Percentiles rank a stretch among this genome's conserved stretches.
These are phyloP conservation scores for Diadophis punctatus DNA, from an alignment of 2,113 vertebrate genomes.

Conservation along the genomic window DNA sequence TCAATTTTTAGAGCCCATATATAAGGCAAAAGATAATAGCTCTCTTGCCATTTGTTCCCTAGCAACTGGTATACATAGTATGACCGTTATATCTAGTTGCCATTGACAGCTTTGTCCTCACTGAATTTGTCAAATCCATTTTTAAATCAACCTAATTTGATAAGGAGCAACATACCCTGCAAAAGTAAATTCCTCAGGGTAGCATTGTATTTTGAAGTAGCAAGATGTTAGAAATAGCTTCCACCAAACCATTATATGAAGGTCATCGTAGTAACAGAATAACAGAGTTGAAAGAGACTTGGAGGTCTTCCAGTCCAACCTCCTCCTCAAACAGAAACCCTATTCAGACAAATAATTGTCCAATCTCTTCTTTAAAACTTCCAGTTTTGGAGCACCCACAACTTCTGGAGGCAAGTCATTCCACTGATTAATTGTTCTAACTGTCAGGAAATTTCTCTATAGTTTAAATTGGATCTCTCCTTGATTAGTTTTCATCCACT, in stretches of 20 bases:
- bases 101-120: neutral
- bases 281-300: neutral
- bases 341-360: neutral
- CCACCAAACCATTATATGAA: neutral
- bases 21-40: neutral
- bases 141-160: neutral
- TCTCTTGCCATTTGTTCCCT: neutral
- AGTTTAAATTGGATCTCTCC: neutral
- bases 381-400: neutral
- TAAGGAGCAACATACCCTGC: neutral
- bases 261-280: neutral
- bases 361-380: neutral
- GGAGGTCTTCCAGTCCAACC: neutral
- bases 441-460: neutral
- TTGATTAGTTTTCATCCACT: neutral
- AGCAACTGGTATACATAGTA: neutral
- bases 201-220: neutral
- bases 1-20: neutral
- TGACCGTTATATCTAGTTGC: neutral
- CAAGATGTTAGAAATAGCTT: neutral
- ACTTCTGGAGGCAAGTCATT: neutral
- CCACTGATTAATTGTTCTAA: neutral
- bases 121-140: neutral
- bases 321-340: neutral
- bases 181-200: neutral